A percentile compares a stretch with the other conserved stretches of the same genome.
phyloP scores from a whole-genome alignment of 2,888 invertebrate species.

The Germaria angustata region DNA sequence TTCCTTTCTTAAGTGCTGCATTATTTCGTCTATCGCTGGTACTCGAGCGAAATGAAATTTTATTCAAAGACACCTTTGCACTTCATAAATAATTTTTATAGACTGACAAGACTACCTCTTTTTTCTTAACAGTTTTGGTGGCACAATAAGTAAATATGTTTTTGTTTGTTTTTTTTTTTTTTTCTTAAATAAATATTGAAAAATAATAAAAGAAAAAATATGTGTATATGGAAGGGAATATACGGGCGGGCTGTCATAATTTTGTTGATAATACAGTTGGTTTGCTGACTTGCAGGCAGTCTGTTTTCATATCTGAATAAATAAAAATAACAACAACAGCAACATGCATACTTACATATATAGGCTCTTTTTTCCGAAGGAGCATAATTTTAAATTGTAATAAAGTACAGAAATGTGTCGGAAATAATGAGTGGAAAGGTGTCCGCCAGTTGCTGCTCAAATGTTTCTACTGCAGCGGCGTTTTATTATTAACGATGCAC shows the following conservation, averaged over 20 bases:
- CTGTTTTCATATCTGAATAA: constrained; percentile 31
- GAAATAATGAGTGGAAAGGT: no score
- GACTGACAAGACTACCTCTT: constrained; percentile 43
- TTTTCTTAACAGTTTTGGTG: constrained; percentile 2
- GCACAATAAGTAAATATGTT: constrained; percentile 16
- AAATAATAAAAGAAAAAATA: constrained; percentile 5
- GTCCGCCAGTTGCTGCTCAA: no score
- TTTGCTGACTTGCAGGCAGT: constrained; percentile 5
- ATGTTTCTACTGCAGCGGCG: no score
- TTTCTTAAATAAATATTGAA: background rate
- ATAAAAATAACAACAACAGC: background rate
- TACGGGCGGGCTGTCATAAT: constrained; percentile 61
- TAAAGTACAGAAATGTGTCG: no score
- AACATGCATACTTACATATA: background rate
- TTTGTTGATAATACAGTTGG: constrained; percentile 52
- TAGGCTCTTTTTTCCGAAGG: no score
- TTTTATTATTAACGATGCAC: no score
- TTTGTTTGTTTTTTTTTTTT: background rate
- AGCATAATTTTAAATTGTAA: no score
- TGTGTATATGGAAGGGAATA: background rate
- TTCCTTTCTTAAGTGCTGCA: background rate
- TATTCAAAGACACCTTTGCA: constrained; percentile 48
- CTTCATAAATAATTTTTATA: constrained; percentile 54
- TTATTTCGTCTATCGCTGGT: constrained; percentile 1
- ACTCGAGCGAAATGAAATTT: constrained; percentile 7